Conservation (phyloP, 2,888 invertebrate genomes). For the Aelia acuminata region DNA sequence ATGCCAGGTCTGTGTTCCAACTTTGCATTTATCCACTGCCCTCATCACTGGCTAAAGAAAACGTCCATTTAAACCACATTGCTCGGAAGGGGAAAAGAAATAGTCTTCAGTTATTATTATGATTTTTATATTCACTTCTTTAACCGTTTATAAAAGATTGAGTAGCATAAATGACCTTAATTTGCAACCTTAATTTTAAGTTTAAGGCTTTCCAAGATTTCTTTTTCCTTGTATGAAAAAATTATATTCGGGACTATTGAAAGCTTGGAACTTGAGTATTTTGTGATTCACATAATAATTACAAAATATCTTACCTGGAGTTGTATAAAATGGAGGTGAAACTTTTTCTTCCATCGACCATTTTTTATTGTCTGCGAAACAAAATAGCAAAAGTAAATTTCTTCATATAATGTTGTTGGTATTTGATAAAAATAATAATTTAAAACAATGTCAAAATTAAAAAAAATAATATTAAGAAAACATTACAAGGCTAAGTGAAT, state of each 20-base stretch:
- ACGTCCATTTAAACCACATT: no score
- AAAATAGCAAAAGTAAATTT: not conserved
- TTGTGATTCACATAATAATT: not conserved
- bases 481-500: no score
- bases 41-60: no score
- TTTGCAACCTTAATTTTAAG: not conserved
- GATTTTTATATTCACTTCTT: no score
- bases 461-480: no score
- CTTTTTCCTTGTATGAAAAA: not conserved
- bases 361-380: slow-evolving; percentile 56
- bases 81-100: no score
- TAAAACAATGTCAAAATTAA: not conserved
- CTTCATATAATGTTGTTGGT: not conserved
- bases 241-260: not conserved
- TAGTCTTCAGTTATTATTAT: no score
- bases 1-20: no score
- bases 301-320: slow-evolving; percentile 49
- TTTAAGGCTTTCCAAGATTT: not conserved
- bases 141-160: not conserved
- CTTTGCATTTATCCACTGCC: no score
- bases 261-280: slow-evolving; percentile 7
- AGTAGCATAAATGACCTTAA: slow-evolving; percentile 26
- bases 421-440: not conserved
- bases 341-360: slow-evolving; percentile 51
- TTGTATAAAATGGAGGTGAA: slow-evolving; percentile 35